These are phyloP conservation scores for Mechanitis mazaeus DNA, from an alignment of 2,888 invertebrate genomes.

Conservation along the genomic window DNA sequence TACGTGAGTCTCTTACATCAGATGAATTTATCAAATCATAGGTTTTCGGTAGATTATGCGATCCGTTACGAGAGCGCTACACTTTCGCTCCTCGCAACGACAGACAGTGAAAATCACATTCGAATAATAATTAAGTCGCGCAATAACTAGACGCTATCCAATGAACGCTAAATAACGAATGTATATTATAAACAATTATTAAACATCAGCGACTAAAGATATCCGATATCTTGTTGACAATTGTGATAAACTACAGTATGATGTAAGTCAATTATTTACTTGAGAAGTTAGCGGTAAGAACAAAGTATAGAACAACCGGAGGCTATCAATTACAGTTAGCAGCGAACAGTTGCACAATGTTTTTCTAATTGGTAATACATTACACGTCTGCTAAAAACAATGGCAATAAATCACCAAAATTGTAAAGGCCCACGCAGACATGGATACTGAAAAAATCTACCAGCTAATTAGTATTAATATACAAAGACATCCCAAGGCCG, in stretches of 20 bases:
- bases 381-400: conserved; percentile 27
- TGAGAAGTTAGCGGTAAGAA: not conserved
- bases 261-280: not conserved
- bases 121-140: not conserved
- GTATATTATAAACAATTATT: not conserved
- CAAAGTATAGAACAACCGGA: too few relatives aligned
- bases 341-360: not conserved
- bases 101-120: not conserved
- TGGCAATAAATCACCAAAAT: conserved; percentile 46
- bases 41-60: conserved; percentile 43
- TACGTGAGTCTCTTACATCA: conserved; percentile 34
- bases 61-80: conserved; percentile 37
- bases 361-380: not conserved
- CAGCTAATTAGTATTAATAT: conserved; percentile 70
- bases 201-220: not conserved
- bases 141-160: not conserved
- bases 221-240: not conserved
- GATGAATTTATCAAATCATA: conserved; percentile 38
- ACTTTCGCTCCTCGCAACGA: conserved; percentile 9
- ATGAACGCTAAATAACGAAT: too few relatives aligned
- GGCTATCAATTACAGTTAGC: too few relatives aligned
- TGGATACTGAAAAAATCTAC: conserved; percentile 65
- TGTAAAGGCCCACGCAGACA: conserved; percentile 55
- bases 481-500: conserved; percentile 64
- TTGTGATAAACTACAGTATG: not conserved